These are phyloP conservation scores for Acleris holmiana DNA, from an alignment of 2,888 invertebrate species.

Conservation along the genomic window DNA sequence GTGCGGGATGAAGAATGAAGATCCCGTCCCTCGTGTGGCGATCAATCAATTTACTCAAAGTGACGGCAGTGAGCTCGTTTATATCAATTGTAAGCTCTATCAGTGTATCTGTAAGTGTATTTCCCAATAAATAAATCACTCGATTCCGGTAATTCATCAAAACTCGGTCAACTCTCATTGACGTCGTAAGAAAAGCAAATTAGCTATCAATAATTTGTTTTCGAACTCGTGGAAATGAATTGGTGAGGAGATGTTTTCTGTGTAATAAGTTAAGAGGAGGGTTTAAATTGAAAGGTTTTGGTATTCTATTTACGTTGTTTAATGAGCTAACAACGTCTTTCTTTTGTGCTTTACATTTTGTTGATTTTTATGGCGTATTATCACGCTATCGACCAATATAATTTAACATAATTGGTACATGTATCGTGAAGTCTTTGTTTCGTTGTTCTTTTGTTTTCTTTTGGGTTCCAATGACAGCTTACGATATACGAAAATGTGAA, in stretches of 20 bases:
- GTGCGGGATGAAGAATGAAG: conserved; percentile 46
- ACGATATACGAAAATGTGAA: too few relatives aligned
- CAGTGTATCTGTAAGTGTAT: conserved; percentile 54
- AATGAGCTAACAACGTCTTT: neutral
- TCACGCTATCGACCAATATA: conserved; percentile 18
- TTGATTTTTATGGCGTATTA: conserved; percentile 6
- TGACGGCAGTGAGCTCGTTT: conserved; percentile 58
- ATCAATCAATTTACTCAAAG: conserved; percentile 69
- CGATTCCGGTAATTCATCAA: conserved; percentile 60
- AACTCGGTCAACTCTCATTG: conserved; percentile 44
- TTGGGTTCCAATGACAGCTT: too few relatives aligned
- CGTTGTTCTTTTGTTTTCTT: neutral
- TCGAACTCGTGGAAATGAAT: conserved; percentile 17
- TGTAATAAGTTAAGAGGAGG: neutral
- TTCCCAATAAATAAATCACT: conserved; percentile 64
- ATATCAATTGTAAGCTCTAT: conserved; percentile 66
- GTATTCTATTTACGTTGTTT: neutral
- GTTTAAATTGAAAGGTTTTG: neutral
- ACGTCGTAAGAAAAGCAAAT: conserved; percentile 16
- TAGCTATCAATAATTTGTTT: conserved; percentile 25
- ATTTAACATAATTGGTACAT: conserved; percentile 1
- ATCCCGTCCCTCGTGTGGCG: conserved; percentile 46
- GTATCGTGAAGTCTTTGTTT: neutral
- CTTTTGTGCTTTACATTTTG: neutral
- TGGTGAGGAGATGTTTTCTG: conserved; percentile 6